These are phyloP conservation scores for Lagodon rhomboides DNA, from an alignment of 2,797 vertebrate species.

Conservation along the genomic window DNA sequence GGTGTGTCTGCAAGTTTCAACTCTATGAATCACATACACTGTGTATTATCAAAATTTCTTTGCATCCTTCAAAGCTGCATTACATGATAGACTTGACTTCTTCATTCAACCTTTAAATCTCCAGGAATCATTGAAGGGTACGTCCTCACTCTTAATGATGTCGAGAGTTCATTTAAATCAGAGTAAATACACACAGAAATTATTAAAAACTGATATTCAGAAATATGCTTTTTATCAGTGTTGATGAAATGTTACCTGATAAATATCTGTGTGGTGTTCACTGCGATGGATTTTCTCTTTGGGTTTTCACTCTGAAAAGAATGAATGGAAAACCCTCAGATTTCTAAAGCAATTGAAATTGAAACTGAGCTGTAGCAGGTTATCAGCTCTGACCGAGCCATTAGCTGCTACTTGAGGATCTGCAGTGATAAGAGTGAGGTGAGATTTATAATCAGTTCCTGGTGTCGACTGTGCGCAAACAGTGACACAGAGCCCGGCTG, in stretches of 20 bases:
- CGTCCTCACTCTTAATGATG: too few species aligned
- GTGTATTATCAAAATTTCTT: neutral
- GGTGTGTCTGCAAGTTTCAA: neutral
- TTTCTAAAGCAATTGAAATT: neutral
- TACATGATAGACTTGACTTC: too few species aligned
- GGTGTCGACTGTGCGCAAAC: slow-evolving; percentile 13
- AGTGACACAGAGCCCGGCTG: neutral
- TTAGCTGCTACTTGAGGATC: slow-evolving; percentile 31
- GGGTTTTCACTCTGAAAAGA: neutral
- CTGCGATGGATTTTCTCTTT: neutral
- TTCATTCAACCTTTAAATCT: too few species aligned
- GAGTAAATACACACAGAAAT: too few species aligned
- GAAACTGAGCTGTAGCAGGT: neutral
- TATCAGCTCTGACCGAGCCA: slow-evolving; percentile 13
- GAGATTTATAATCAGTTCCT: slow-evolving; percentile 15
- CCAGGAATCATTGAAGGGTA: too few species aligned
- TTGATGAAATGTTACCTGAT: too few species aligned
- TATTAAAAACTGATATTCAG: too few species aligned
- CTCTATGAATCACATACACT: neutral
- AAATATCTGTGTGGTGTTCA: too few species aligned
- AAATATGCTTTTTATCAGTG: too few species aligned
- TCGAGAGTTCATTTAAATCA: too few species aligned
- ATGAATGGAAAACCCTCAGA: neutral
- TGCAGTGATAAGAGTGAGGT: slow-evolving; percentile 25
- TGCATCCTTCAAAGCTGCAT: too few species aligned